Conservation (phyloP, 2,888 invertebrate species). For the Lagria hirta region DNA sequence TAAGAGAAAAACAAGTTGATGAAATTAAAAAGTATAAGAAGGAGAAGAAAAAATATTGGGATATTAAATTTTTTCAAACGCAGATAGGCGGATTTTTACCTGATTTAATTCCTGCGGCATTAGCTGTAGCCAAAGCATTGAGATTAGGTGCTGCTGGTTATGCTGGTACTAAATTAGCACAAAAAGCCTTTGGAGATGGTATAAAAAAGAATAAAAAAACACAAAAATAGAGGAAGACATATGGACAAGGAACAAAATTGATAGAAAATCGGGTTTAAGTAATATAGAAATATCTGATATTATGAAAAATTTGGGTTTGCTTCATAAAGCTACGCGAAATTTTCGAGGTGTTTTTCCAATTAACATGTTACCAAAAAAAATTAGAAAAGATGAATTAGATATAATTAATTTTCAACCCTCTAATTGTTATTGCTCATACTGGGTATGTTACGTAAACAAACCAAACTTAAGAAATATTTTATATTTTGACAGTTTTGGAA, state of each 20-base stretch:
- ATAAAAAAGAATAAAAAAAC: neutral
- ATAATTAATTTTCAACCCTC: slow-evolving; percentile 1
- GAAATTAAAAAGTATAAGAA: neutral
- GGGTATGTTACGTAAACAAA: slow-evolving; percentile 1
- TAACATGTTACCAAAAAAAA: slow-evolving; percentile 1
- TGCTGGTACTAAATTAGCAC: no score
- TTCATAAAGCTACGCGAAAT: slow-evolving; percentile 1
- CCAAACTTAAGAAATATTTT: neutral
- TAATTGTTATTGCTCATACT: slow-evolving; percentile 1
- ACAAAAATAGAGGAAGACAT: neutral
- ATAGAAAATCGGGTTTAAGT: neutral
- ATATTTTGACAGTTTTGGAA: slow-evolving; percentile 1
- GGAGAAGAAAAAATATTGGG: neutral
- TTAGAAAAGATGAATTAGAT: slow-evolving; percentile 1
- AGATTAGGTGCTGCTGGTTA: no score
- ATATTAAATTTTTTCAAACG: neutral
- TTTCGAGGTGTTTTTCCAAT: slow-evolving; percentile 1
- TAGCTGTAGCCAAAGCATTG: no score
- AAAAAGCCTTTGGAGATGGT: slow-evolving; percentile 1
- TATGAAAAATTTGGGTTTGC: slow-evolving; percentile 1
- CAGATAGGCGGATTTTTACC: slow-evolving; percentile 1
- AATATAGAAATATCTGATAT: slow-evolving; percentile 1
- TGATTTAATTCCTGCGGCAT: neutral
- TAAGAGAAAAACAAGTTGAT: neutral
- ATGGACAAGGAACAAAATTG: slow-evolving; percentile 1